Conservation (phyloP, 2,113 vertebrate genomes). For the Rousettus leschenaultii region DNA sequence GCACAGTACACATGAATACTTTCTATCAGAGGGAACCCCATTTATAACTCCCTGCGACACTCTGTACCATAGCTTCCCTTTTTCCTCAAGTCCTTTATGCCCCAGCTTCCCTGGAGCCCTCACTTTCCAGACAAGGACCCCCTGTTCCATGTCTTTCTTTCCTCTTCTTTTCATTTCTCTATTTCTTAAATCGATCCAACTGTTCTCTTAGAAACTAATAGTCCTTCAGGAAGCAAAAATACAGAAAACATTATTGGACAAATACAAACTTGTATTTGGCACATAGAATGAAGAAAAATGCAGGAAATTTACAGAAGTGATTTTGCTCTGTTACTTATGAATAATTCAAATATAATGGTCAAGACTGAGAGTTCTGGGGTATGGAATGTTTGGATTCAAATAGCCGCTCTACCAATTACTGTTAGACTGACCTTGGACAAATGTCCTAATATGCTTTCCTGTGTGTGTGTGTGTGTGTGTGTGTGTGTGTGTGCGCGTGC, state of each 20-base stretch:
- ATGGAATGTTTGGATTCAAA: neutral
- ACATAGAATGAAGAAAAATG: neutral
- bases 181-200: neutral
- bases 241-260: neutral
- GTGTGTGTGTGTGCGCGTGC: too few relatives aligned
- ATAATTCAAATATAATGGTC: neutral
- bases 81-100: neutral
- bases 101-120: neutral
- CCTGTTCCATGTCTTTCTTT: neutral
- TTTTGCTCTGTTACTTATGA: neutral
- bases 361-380: neutral
- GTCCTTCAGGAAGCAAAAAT: neutral
- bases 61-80: neutral
- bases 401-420: neutral
- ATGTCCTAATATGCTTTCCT: neutral
- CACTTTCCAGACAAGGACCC: neutral
- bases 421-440: neutral
- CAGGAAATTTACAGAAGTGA: neutral
- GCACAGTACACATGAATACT: neutral
- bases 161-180: neutral
- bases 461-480: too few relatives aligned
- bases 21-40: neutral
- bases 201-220: neutral
- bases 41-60: neutral
- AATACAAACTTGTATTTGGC: neutral